Conservation (phyloP, 2,888 invertebrate species). For the Baccha elongata region DNA sequence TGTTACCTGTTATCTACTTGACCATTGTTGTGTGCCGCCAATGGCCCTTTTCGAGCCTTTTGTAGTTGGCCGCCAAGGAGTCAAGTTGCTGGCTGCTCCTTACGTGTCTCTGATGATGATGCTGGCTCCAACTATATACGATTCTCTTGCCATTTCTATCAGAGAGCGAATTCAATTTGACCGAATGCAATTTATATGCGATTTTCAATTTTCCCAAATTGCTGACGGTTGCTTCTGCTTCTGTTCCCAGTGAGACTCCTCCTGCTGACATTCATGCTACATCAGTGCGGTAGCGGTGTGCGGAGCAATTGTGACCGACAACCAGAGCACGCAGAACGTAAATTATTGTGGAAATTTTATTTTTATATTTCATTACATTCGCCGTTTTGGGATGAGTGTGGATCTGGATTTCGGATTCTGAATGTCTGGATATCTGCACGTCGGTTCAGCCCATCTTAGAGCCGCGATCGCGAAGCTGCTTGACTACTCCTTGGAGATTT, state of each 20-base stretch:
- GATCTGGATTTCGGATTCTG: conserved; percentile 29
- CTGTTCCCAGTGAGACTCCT: conserved; percentile 52
- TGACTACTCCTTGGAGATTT: conserved; percentile 69
- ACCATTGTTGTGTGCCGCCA: conserved; percentile 70
- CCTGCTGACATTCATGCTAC: conserved; percentile 20
- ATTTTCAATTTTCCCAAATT: conserved; percentile 74
- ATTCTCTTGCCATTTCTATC: conserved; percentile 55
- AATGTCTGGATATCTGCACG: conserved; percentile 63
- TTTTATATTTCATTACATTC: conserved; percentile 72
- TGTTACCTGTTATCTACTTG: conserved; percentile 69
- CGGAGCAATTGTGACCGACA: conserved; percentile 3
- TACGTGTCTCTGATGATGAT: conserved; percentile 9
- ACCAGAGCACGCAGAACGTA: conserved; percentile 34
- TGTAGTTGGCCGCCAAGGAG: conserved; percentile 69
- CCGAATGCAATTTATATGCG: conserved; percentile 72
- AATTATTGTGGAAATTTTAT: conserved; percentile 72
- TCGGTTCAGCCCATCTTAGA: conserved; percentile 2
- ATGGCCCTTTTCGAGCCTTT: conserved; percentile 62
- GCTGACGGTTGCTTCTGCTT: conserved; percentile 47
- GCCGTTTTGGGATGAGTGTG: conserved; percentile 46
- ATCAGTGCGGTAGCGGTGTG: background rate
- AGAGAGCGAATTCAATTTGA: conserved; percentile 70
- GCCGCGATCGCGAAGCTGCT: conserved; percentile 45
- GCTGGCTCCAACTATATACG: background rate
- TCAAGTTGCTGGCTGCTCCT: conserved; percentile 46